phyloP scores from a whole-genome alignment of 2,888 invertebrate species.

The Cacoxenus indagator region DNA sequence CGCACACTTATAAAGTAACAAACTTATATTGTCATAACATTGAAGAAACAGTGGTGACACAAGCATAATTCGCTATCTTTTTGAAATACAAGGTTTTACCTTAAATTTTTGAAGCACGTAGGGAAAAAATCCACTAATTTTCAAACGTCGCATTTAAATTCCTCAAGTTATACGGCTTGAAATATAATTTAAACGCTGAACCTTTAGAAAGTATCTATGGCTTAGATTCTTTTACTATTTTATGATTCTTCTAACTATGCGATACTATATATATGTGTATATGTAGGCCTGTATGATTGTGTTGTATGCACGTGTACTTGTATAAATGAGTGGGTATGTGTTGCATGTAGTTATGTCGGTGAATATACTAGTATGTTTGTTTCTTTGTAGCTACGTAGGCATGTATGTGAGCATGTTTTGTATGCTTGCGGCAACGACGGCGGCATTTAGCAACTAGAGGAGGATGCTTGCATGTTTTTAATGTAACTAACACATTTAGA shows the following conservation, averaged over 20 bases:
- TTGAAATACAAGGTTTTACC: no score
- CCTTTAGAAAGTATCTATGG: not conserved
- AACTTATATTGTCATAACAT: no score
- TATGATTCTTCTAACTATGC: conserved; percentile 3
- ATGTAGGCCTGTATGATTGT: conserved; percentile 53
- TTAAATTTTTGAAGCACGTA: no score
- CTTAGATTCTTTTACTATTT: not conserved
- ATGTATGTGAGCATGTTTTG: not conserved
- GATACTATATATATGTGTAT: conserved; percentile 11
- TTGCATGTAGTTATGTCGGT: conserved; percentile 37
- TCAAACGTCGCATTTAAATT: no score
- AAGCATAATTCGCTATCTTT: no score
- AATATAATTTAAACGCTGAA: no score
- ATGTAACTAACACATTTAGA: conserved; percentile 8
- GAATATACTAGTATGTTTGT: conserved; percentile 23
- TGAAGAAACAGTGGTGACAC: no score
- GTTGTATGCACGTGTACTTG: conserved; percentile 35
- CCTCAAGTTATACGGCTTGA: not conserved
- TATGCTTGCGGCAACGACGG: not conserved
- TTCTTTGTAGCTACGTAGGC: not conserved
- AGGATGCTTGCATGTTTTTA: conserved; percentile 5
- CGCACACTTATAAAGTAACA: no score
- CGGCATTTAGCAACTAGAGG: not conserved
- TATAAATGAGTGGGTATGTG: conserved; percentile 25
- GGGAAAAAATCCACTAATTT: no score